Percentiles rank a stretch among this genome's conserved stretches.
These are phyloP conservation scores for Mixornis gularis DNA, from an alignment of 2,113 vertebrate genomes.

Conservation along the genomic window DNA sequence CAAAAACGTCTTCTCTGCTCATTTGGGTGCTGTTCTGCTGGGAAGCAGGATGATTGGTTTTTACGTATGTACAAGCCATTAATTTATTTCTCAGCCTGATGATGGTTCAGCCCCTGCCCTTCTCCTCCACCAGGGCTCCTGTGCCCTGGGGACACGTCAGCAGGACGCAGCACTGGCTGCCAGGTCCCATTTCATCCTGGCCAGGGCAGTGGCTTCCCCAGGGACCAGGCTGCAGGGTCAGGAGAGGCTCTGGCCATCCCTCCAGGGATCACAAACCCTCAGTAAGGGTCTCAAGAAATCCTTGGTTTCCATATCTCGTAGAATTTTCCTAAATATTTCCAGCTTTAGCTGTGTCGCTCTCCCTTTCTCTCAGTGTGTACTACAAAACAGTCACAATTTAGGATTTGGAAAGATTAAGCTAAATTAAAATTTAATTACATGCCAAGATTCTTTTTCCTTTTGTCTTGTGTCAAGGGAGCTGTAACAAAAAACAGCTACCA, in stretches of 20 bases:
- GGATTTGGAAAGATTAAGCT: constrained; percentile 50
- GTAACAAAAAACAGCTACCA: background rate
- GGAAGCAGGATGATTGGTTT: background rate
- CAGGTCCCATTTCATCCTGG: constrained; percentile 70
- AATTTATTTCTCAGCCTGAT: constrained; percentile 22
- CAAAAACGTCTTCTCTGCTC: background rate
- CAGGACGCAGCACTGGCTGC: constrained; percentile 69
- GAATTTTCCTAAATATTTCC: background rate
- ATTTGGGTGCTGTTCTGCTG: background rate
- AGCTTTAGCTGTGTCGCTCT: background rate
- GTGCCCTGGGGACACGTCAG: constrained; percentile 72
- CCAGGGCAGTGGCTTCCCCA: constrained; percentile 52
- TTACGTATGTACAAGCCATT: background rate
- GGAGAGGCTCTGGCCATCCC: background rate
- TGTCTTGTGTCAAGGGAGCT: background rate
- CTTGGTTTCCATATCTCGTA: background rate
- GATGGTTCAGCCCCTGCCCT: constrained; percentile 40
- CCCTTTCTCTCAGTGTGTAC: background rate
- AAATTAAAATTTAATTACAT: constrained; percentile 28
- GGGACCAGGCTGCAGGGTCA: background rate
- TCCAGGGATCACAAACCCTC: too few relatives aligned
- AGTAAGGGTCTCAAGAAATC: background rate
- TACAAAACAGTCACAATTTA: background rate
- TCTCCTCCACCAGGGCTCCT: background rate
- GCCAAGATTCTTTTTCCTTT: background rate